These are phyloP conservation scores for Corydoras sp. DNA, from an alignment of 2,113 vertebrate species.

Conservation along the genomic window DNA sequence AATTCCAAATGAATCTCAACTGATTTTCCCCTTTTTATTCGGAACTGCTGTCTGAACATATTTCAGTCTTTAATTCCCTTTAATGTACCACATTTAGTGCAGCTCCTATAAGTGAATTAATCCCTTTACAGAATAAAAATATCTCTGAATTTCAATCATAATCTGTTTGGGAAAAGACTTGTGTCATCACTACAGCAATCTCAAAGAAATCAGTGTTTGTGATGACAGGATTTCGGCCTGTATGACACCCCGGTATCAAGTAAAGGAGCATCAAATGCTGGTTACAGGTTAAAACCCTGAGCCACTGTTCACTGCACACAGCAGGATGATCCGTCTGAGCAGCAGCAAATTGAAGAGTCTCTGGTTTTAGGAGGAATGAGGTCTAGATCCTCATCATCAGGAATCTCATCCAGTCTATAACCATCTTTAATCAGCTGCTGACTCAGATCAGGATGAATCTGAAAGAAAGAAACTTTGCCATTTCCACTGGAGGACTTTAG, in stretches of 20 bases:
- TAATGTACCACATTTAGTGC: too few relatives aligned
- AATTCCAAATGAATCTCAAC: too few relatives aligned
- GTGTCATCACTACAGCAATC: too few relatives aligned
- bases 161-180: too few relatives aligned
- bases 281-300: background rate
- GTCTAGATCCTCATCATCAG: constrained; percentile 92
- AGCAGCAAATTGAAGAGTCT: constrained; percentile 77
- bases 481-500: too few relatives aligned
- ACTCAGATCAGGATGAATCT: constrained; percentile 91
- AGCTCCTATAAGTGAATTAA: too few relatives aligned
- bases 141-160: too few relatives aligned
- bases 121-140: too few relatives aligned
- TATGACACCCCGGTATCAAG: background rate
- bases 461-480: constrained; percentile 33
- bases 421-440: constrained; percentile 88
- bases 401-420: constrained; percentile 91
- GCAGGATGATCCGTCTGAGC: constrained; percentile 69
- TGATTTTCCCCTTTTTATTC: too few relatives aligned
- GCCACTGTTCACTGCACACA: constrained; percentile 70
- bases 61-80: too few relatives aligned
- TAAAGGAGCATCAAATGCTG: background rate
- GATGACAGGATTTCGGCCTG: background rate
- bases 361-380: constrained; percentile 90
- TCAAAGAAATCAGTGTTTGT: background rate
- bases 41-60: too few relatives aligned